A percentile compares a stretch with the other conserved stretches of the same genome.
These are phyloP conservation scores for Druceiella hillmani DNA, from an alignment of 2,888 invertebrate species.

Conservation along the genomic window DNA sequence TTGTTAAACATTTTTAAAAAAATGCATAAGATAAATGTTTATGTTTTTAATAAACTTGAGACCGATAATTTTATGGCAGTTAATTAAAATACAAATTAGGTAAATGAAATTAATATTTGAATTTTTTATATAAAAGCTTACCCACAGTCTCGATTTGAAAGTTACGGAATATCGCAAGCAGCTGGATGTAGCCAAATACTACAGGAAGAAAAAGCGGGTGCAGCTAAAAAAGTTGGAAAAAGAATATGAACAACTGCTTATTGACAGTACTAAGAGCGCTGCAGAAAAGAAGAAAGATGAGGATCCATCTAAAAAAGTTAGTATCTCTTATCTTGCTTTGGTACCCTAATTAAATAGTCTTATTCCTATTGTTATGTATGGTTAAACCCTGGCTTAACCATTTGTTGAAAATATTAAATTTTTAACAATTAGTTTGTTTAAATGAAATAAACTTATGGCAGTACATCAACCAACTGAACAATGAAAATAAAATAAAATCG, in stretches of 20 bases:
- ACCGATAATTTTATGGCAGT: not conserved
- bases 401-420: no score
- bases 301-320: constrained; percentile 63
- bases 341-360: no score
- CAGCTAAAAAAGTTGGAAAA: constrained; percentile 52
- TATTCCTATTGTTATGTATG: no score
- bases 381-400: no score
- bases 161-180: constrained; percentile 67
- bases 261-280: constrained; percentile 51
- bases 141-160: constrained; percentile 57
- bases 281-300: constrained; percentile 41
- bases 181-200: constrained; percentile 66
- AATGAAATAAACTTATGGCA: no score
- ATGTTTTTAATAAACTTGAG: not conserved
- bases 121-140: constrained; percentile 11
- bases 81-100: no score
- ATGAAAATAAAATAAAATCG: no score
- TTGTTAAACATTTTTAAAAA: no score
- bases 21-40: constrained; percentile 25
- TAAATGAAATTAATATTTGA: constrained; percentile 2
- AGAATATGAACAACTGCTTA: constrained; percentile 55
- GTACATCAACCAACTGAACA: no score
- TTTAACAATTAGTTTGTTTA: no score
- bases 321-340: not conserved
- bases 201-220: constrained; percentile 57